A percentile compares a stretch with the other conserved stretches of the same genome.
Evolutionary conservation across 1,140 invertebrate species (phyloP).

Genomic region (Ooceraea biroi): DNA sequence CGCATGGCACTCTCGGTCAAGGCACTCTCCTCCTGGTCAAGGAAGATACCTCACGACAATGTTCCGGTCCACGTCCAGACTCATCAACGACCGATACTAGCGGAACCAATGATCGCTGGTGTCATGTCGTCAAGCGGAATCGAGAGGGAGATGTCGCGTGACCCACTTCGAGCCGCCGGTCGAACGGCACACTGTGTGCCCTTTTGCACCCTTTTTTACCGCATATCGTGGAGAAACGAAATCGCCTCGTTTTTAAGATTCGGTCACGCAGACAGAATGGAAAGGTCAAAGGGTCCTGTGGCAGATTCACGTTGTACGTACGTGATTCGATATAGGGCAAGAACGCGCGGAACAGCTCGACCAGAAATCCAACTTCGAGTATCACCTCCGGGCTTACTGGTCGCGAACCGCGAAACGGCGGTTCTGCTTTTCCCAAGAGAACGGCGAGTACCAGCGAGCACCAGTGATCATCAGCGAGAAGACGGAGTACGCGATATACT

Average conservation of each 20-base stretch:
- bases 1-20: slow-evolving; percentile 78
- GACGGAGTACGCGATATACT: neutral
- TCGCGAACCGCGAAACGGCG: neutral
- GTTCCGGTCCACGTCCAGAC: neutral
- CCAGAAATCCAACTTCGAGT: neutral
- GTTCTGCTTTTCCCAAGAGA: neutral
- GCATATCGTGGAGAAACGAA: neutral
- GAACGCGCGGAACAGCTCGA: neutral
- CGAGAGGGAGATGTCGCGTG: slow-evolving; percentile 37
- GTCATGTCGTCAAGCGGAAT: neutral
- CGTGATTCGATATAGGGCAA: slow-evolving; percentile 2
- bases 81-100: slow-evolving; percentile 33
- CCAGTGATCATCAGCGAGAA: neutral
- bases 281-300: slow-evolving; percentile 13
- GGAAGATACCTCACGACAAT: neutral
- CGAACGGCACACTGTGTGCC: neutral
- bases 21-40: slow-evolving; percentile 56
- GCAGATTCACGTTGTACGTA: slow-evolving; percentile 25
- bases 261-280: neutral
- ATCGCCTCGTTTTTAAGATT: slow-evolving; percentile 3
- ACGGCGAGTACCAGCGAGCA: neutral
- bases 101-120: neutral
- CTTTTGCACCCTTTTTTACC: neutral
- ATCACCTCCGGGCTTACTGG: neutral
- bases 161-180: slow-evolving; percentile 59